Evolutionary conservation across 1,140 invertebrate genomes (phyloP).

Genomic region (Belonocnema kinseyi): DNA sequence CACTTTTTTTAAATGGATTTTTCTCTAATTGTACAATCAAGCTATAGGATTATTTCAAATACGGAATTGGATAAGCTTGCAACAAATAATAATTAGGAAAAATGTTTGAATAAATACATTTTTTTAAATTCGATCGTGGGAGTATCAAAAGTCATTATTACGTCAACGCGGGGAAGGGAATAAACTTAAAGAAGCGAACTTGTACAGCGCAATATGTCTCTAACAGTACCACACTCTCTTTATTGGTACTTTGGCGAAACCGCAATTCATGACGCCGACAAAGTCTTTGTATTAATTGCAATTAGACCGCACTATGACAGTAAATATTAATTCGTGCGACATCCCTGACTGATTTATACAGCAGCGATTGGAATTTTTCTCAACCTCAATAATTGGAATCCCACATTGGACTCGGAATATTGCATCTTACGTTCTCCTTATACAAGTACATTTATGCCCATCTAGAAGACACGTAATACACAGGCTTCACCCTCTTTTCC

Average conservation of each 20-base stretch:
- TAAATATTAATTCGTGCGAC: slow-evolving; percentile 73
- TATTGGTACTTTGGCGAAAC: slow-evolving; percentile 70
- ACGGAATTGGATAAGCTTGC: too few relatives aligned
- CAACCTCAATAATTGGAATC: slow-evolving; percentile 21
- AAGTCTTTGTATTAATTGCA: slow-evolving; percentile 73
- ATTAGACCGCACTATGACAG: slow-evolving; percentile 65
- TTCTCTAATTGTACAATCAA: too few relatives aligned
- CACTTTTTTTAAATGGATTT: too few relatives aligned
- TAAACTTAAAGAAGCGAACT: neutral
- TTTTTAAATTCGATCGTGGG: neutral
- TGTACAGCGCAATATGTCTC: slow-evolving; percentile 27
- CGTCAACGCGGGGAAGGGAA: neutral
- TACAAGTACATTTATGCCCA: neutral
- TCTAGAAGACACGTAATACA: too few relatives aligned
- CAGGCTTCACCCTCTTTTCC: too few relatives aligned
- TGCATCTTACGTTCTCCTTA: neutral
- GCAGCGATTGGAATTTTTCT: slow-evolving; percentile 47
- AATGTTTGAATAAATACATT: too few relatives aligned
- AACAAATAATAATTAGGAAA: too few relatives aligned
- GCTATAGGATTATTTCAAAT: too few relatives aligned
- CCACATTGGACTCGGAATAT: neutral
- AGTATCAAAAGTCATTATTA: slow-evolving; percentile 22
- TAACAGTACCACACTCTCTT: slow-evolving; percentile 61
- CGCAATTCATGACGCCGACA: slow-evolving; percentile 71
- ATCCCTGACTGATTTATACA: slow-evolving; percentile 60